phyloP scores from a whole-genome alignment of 2,797 vertebrate species.

The Hozukius guyotensis region DNA sequence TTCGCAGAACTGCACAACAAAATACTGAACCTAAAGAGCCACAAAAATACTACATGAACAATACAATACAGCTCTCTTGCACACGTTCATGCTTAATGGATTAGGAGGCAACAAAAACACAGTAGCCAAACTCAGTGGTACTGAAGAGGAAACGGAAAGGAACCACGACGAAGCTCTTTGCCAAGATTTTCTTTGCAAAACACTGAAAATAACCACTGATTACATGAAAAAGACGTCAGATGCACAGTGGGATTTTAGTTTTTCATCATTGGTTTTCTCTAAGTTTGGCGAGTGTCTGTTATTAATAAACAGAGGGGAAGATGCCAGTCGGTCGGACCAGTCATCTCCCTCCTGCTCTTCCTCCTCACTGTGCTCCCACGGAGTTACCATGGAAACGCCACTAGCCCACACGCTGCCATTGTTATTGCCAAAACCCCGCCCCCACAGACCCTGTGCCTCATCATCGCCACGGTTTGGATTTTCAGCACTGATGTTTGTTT shows the following conservation, averaged over 20 bases:
- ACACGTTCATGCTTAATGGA: background rate
- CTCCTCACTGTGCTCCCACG: slow-evolving; percentile 47
- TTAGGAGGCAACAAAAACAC: background rate
- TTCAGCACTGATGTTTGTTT: slow-evolving; percentile 28
- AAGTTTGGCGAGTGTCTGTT: background rate
- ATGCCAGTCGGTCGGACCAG: slow-evolving; percentile 27
- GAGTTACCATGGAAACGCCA: slow-evolving; percentile 75
- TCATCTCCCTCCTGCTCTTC: slow-evolving; percentile 48
- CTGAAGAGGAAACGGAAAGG: background rate
- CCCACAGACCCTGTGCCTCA: slow-evolving; percentile 33
- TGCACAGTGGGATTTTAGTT: background rate
- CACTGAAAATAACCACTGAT: background rate
- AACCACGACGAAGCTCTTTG: background rate
- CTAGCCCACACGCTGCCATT: slow-evolving; percentile 66
- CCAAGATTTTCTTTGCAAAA: background rate
- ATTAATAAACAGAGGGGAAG: slow-evolving; percentile 22
- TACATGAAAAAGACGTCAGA: background rate
- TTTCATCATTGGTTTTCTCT: background rate
- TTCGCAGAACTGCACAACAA: background rate
- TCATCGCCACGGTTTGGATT: slow-evolving; percentile 1
- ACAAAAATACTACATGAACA: background rate
- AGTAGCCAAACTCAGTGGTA: background rate
- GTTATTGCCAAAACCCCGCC: slow-evolving; percentile 55
- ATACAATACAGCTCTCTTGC: background rate
- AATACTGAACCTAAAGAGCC: background rate